Conservation (phyloP, 2,797 vertebrate species). For the Furcifer pardalis region DNA sequence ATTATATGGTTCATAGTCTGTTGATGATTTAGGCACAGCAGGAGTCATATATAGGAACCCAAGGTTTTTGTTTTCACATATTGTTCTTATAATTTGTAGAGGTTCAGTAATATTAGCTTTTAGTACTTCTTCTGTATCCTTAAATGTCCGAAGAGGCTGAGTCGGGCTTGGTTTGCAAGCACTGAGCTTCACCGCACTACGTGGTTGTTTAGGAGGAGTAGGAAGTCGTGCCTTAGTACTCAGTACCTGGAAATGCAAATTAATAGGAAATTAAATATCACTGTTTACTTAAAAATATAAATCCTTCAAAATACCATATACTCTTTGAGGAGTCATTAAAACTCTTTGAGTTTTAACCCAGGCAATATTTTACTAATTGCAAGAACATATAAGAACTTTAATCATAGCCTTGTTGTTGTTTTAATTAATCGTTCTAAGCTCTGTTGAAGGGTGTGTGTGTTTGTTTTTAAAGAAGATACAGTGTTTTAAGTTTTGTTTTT, state of each 20-base stretch:
- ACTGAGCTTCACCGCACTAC: constrained; percentile 54
- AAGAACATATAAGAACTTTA: background rate
- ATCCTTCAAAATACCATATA: too few species aligned
- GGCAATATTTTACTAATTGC: background rate
- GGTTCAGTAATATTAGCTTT: constrained; percentile 71
- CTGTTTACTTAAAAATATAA: background rate
- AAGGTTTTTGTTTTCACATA: constrained; percentile 76
- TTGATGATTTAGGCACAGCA: constrained; percentile 73
- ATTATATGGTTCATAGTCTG: constrained; percentile 76
- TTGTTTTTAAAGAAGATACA: background rate
- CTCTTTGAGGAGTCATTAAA: too few species aligned
- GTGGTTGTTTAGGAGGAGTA: constrained; percentile 63
- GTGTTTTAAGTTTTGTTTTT: background rate
- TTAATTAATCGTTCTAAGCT: too few species aligned
- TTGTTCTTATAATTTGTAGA: constrained; percentile 74
- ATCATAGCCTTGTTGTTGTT: background rate
- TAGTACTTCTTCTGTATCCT: constrained; percentile 74
- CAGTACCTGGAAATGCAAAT: constrained; percentile 54
- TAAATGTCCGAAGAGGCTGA: constrained; percentile 52
- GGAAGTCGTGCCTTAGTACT: constrained; percentile 44
- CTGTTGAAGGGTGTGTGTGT: too few species aligned
- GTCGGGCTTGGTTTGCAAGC: constrained; percentile 39
- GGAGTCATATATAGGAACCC: constrained; percentile 81
- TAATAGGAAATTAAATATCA: constrained; percentile 11
- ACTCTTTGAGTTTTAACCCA: too few species aligned